phyloP scores from a whole-genome alignment of 2,797 vertebrate genomes.

The Lerista edwardsae region DNA sequence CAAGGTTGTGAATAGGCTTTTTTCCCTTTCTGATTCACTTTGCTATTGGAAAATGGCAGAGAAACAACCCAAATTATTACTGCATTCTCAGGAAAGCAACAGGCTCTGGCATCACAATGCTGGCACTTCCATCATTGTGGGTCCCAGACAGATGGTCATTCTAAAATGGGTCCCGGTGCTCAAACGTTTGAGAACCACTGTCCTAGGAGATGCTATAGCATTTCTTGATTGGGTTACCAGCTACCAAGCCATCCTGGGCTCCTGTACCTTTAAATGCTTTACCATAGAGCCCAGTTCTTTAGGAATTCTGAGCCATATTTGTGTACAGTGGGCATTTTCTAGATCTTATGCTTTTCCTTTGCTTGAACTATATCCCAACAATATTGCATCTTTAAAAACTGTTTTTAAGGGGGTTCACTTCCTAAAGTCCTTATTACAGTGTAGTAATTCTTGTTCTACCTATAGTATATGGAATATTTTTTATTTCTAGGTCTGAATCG shows the following conservation, averaged over 20 bases:
- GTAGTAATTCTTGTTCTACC: conserved; percentile 17
- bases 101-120: too few species aligned
- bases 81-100: too few species aligned
- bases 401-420: background rate
- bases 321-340: background rate
- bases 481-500: conserved; percentile 87
- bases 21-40: too few species aligned
- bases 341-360: conserved; percentile 5
- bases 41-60: too few species aligned
- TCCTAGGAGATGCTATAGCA: background rate
- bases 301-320: background rate
- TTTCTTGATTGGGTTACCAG: background rate
- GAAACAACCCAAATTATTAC: too few species aligned
- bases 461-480: conserved; percentile 53
- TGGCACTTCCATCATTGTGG: too few species aligned
- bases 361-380: background rate
- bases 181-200: too few species aligned
- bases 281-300: background rate
- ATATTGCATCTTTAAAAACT: conserved; percentile 22
- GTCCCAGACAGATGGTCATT: too few species aligned
- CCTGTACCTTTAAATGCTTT: conserved; percentile 25
- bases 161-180: too few species aligned
- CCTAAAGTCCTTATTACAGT: conserved; percentile 28
- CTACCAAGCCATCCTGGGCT: background rate
- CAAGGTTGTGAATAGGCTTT: too few species aligned